A percentile compares a stretch with the other conserved stretches of the same genome.
These are phyloP conservation scores for Andrena bucephala DNA, from an alignment of 2,888 invertebrate genomes.

Conservation along the genomic window DNA sequence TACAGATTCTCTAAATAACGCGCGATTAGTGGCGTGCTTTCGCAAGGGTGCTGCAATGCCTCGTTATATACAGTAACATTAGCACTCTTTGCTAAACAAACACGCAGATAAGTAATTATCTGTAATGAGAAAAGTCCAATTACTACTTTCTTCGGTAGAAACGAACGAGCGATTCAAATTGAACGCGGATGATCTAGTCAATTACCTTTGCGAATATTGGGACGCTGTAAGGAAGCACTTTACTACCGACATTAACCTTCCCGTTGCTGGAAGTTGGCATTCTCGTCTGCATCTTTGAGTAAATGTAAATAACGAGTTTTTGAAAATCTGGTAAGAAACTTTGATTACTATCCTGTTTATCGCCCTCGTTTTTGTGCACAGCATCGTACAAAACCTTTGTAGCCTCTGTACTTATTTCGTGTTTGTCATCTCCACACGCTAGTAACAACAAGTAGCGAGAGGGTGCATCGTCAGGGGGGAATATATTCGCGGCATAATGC, in stretches of 20 bases:
- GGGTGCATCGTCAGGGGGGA: conserved; percentile 92
- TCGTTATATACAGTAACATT: conserved; percentile 86
- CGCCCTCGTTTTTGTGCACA: conserved; percentile 82
- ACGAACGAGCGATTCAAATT: not conserved
- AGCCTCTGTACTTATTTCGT: conserved; percentile 91
- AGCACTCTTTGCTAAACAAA: conserved; percentile 90
- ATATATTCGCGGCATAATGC: conserved; percentile 92
- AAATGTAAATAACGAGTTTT: conserved; percentile 90
- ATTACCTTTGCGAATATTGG: conserved; percentile 90
- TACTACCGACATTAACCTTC: conserved; percentile 88
- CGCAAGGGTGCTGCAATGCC: conserved; percentile 87
- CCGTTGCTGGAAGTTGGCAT: conserved; percentile 84
- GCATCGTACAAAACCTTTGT: conserved; percentile 91
- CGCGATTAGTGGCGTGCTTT: conserved; percentile 89
- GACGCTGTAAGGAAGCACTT: conserved; percentile 90
- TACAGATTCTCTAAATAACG: conserved; percentile 88
- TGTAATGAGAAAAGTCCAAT: conserved; percentile 80
- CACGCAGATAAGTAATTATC: conserved; percentile 92
- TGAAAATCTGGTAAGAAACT: conserved; percentile 90
- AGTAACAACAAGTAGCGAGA: conserved; percentile 93
- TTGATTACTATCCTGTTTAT: conserved; percentile 78
- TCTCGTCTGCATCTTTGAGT: conserved; percentile 82
- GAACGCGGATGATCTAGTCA: conserved; percentile 7
- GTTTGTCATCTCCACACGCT: conserved; percentile 93
- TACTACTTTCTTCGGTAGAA: not conserved